phyloP scores from a whole-genome alignment of 1,140 invertebrate genomes.

The Megalonaias nervosa region DNA sequence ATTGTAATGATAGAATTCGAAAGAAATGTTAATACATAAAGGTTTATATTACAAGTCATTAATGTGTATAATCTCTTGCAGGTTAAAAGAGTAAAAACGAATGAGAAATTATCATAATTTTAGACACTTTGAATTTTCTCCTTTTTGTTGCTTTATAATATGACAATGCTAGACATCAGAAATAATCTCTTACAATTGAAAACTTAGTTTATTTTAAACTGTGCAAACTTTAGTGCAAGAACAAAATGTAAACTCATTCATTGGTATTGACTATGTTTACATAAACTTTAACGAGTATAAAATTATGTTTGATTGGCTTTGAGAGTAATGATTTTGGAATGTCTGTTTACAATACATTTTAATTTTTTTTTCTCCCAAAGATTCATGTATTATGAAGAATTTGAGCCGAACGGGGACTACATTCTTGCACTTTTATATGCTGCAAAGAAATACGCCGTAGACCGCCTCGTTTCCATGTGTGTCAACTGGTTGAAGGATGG shows the following conservation, averaged over 20 bases:
- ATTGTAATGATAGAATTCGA: background rate
- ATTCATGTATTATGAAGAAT: constrained; percentile 48
- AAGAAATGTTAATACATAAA: background rate
- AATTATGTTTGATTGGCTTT: background rate
- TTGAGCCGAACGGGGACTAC: constrained; percentile 80
- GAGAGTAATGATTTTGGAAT: background rate
- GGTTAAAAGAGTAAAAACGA: background rate
- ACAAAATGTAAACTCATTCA: background rate
- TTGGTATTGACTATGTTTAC: background rate
- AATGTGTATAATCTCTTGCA: background rate
- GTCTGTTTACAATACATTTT: background rate
- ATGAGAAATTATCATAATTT: background rate
- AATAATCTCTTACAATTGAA: background rate
- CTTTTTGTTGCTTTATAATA: too few relatives aligned
- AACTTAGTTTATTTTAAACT: background rate
- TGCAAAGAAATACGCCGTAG: constrained; percentile 88
- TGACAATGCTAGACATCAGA: too few relatives aligned
- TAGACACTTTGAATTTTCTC: too few relatives aligned
- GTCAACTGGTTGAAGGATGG: constrained; percentile 85
- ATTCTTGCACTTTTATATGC: constrained; percentile 88
- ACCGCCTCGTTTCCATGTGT: constrained; percentile 83
- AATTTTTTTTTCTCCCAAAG: constrained; percentile 34
- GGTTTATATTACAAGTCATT: background rate
- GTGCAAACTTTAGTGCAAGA: background rate
- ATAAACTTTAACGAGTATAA: background rate